Conservation (phyloP, 1,140 invertebrate genomes). For the Homalodisca vitripennis region DNA sequence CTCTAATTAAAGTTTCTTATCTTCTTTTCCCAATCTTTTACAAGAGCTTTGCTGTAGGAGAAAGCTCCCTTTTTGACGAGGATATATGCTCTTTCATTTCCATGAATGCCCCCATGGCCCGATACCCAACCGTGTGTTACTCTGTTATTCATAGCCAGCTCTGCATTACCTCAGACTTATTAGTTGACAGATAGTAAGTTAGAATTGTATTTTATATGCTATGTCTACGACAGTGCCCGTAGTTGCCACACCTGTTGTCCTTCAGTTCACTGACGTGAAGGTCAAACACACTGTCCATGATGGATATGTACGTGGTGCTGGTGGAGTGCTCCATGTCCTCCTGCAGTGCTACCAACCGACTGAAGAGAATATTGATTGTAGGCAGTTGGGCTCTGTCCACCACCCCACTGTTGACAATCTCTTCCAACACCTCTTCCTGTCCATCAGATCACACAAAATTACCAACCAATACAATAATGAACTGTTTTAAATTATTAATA, state of each 20-base stretch:
- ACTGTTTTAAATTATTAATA: background rate
- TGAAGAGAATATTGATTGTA: background rate
- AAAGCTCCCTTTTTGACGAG: too few relatives aligned
- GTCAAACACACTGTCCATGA: slow-evolving; percentile 6
- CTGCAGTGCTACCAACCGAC: background rate
- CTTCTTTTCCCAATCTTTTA: too few relatives aligned
- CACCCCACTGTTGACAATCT: background rate
- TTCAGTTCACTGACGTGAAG: background rate
- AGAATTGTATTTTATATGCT: background rate
- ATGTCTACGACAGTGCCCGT: background rate
- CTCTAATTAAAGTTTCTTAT: too few relatives aligned
- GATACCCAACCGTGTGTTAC: too few relatives aligned
- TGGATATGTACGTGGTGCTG: background rate
- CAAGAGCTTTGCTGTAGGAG: too few relatives aligned
- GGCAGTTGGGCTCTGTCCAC: background rate
- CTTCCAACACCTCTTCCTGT: background rate
- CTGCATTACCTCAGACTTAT: background rate
- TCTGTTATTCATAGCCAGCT: too few relatives aligned
- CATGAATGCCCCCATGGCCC: background rate
- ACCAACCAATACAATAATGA: background rate
- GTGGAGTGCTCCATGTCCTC: background rate
- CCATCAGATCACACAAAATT: background rate
- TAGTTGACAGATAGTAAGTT: background rate
- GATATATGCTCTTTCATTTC: background rate
- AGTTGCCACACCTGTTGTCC: background rate